Evolutionary conservation across 2,113 vertebrate species (phyloP), one percentile per base, ranked within the genome.

Genomic region (Oreocharis arfaki): DNA sequence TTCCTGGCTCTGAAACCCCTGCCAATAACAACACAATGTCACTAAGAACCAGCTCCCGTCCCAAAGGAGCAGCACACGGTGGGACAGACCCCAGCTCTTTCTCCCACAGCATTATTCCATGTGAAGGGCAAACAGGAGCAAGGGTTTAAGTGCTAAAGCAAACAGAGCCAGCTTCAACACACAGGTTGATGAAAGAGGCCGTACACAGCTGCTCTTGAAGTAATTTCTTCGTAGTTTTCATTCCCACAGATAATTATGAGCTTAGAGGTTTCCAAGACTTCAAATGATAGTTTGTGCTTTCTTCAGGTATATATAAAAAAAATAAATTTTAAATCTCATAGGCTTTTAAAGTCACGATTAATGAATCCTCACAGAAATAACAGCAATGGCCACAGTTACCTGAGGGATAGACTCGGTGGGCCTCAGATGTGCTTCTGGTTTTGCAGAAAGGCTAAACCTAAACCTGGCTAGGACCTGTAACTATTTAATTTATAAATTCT

Each of bases 91-190:
- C 63, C 88, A 80, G 75, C 82, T 63, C n/a, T 0, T 44, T 79
- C 85, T 94, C 85, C 81, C 67, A 84, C 59, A 84, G 61, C 44
- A 26, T 49, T 27, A 21, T 42, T 79, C 59, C 22, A 21, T 21
- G 60, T 41, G 75, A 90, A 92, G 82, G 75, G 75, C 88, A 94
- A 95, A 95, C 53, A 80, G 70, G 70, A 97, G 85, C 63, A 21
- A 47, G 81, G 44, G 44, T 82, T 91, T 46, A 82, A 91, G 78
- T 26, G 15, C 75, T 76, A 76, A 87, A 79, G 63, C 88, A 84
- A 94, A 90, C 57, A 87, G 74, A 85, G 20, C 1, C 13, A 46
- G 69, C 42, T 32, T 46, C 61, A 80, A 69, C 85, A 70, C 65
- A 24, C 47, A 39, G 82, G 78, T 11, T 88, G 88, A 94, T 92